Evolutionary conservation across 2,113 vertebrate species (phyloP).

Genomic region (human): DNA sequence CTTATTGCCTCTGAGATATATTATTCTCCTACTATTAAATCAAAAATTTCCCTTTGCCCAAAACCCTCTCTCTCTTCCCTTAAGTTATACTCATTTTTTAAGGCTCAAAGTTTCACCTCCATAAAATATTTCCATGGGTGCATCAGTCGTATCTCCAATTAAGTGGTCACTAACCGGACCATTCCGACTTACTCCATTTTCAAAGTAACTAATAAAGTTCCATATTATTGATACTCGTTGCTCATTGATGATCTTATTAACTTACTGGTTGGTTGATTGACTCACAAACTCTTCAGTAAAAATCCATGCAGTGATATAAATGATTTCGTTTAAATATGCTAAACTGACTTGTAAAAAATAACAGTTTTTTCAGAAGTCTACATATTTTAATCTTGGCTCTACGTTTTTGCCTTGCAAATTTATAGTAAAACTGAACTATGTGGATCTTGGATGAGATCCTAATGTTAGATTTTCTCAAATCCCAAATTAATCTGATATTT

Average conservation of each 20-base stretch:
- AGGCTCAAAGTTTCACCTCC: neutral
- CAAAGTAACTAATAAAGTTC: neutral
- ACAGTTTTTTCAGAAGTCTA: slow-evolving; percentile 42
- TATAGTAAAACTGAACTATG: slow-evolving; percentile 33
- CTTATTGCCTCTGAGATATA: neutral
- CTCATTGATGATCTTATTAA: neutral
- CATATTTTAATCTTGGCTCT: slow-evolving; percentile 49
- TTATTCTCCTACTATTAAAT: neutral
- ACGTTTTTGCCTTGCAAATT: slow-evolving; percentile 38
- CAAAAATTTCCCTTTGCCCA: neutral
- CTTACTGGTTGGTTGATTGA: neutral
- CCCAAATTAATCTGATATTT: slow-evolving; percentile 47
- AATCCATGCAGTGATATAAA: neutral
- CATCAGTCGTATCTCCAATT: neutral
- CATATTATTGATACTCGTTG: neutral
- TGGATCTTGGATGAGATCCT: slow-evolving; percentile 68
- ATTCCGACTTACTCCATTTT: neutral
- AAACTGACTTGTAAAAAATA: slow-evolving; percentile 54
- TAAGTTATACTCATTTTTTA: slow-evolving; percentile 3
- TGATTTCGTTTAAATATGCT: slow-evolving; percentile 53
- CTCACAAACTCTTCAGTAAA: neutral
- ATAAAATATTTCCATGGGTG: neutral
- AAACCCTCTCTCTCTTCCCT: neutral
- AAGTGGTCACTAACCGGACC: neutral
- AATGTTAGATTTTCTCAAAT: slow-evolving; percentile 56